Percentiles rank a stretch among this genome's conserved stretches.
Evolutionary conservation across 2,888 invertebrate species (phyloP).

Genomic region (Serripes groenlandicus): DNA sequence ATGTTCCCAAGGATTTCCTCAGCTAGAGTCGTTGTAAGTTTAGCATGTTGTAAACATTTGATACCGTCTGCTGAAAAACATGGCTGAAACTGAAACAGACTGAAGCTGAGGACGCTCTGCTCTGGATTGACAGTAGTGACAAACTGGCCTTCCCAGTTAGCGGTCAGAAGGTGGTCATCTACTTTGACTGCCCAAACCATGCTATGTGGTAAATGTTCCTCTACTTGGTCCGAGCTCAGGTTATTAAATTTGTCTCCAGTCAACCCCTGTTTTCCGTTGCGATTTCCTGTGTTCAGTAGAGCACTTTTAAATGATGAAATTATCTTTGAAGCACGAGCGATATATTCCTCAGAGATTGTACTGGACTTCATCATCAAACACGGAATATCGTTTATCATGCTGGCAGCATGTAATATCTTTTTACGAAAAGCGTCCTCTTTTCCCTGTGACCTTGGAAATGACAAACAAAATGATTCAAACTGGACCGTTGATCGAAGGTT

Average conservation of each 20-base stretch:
- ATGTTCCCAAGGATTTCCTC: slow-evolving; percentile 58
- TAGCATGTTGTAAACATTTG: slow-evolving; percentile 52
- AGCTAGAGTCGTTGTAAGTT: slow-evolving; percentile 58
- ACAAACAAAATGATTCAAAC: slow-evolving; percentile 67
- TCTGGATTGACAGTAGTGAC: slow-evolving; percentile 61
- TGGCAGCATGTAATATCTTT: slow-evolving; percentile 41
- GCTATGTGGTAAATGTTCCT: slow-evolving; percentile 65
- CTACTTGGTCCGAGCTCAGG: slow-evolving; percentile 52
- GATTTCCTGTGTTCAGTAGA: slow-evolving; percentile 41
- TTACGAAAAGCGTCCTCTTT: slow-evolving; percentile 57
- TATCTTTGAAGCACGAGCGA: slow-evolving; percentile 48
- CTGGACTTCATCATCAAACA: slow-evolving; percentile 34
- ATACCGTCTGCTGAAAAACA: slow-evolving; percentile 52
- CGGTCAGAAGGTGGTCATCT: slow-evolving; percentile 38
- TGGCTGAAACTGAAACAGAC: slow-evolving; percentile 60
- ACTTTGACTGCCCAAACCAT: slow-evolving; percentile 58
- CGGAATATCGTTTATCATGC: slow-evolving; percentile 35
- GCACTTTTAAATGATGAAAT: slow-evolving; percentile 57
- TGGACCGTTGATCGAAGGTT: slow-evolving; percentile 65
- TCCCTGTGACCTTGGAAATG: slow-evolving; percentile 52
- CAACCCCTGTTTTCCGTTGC: background rate
- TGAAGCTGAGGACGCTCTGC: slow-evolving; percentile 35
- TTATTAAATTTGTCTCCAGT: slow-evolving; percentile 17
- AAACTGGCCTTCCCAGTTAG: slow-evolving; percentile 67
- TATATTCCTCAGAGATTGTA: slow-evolving; percentile 41